Evolutionary conservation across 2,888 invertebrate species (phyloP).

Genomic region (Noctuana brunneofusca): DNA sequence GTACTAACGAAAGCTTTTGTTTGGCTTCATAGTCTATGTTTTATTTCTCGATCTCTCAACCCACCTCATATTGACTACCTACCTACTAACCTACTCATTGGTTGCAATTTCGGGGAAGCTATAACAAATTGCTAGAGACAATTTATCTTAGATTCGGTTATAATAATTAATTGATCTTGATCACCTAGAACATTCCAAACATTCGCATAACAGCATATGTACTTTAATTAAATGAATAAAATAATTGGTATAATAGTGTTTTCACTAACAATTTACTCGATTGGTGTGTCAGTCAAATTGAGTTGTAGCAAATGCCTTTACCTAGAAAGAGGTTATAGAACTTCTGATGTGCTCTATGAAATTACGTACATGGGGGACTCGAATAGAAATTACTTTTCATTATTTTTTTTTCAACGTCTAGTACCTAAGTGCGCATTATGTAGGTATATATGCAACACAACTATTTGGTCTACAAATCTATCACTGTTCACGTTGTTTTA

Average conservation of each 20-base stretch:
- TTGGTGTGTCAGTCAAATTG: background rate
- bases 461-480: background rate
- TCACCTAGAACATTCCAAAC: no score
- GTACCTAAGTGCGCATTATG: no score
- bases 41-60: background rate
- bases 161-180: background rate
- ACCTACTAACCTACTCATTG: background rate
- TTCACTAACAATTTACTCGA: background rate
- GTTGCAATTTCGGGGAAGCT: background rate
- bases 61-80: constrained; percentile 1
- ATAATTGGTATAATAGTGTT: background rate
- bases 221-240: background rate
- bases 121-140: background rate
- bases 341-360: constrained; percentile 3
- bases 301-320: constrained; percentile 3
- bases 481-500: background rate
- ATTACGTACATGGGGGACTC: background rate
- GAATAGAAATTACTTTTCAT: background rate
- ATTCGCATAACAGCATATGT: no score
- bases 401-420: background rate
- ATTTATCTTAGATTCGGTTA: background rate
- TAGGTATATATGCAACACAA: background rate
- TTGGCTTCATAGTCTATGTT: background rate
- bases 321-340: constrained; percentile 14
- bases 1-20: background rate